Conservation (phyloP, 2,888 invertebrate species). For the Callosobruchus maculatus region DNA sequence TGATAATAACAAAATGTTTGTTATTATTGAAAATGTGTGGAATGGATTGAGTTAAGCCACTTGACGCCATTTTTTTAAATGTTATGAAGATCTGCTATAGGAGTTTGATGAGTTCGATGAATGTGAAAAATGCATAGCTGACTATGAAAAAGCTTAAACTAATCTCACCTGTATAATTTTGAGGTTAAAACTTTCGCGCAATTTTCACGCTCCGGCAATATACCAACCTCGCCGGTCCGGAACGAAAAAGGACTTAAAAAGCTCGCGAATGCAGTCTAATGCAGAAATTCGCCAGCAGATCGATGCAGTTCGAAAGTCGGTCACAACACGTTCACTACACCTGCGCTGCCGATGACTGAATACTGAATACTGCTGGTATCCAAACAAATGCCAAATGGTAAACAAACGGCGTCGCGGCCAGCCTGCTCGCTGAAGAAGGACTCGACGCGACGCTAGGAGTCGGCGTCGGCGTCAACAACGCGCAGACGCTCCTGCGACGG, state of each 20-base stretch:
- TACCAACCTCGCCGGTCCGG: background rate
- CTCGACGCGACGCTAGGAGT: background rate
- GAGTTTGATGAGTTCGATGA: no score
- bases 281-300: background rate
- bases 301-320: slow-evolving; percentile 12
- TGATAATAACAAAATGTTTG: no score
- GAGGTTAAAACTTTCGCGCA: background rate
- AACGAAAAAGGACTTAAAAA: background rate
- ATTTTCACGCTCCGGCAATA: background rate
- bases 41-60: no score
- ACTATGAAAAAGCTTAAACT: background rate
- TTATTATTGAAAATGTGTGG: no score
- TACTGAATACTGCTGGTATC: background rate
- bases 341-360: slow-evolving; percentile 16
- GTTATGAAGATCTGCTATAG: no score
- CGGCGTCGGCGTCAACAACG: background rate
- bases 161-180: background rate
- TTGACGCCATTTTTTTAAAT: no score
- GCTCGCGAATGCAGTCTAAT: background rate
- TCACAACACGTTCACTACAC: slow-evolving; percentile 18
- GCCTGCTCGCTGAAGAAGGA: background rate
- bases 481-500: background rate
- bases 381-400: background rate
- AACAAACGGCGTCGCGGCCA: background rate
- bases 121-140: no score